A percentile compares a stretch with the other conserved stretches of the same genome.
Evolutionary conservation across 2,113 vertebrate species (phyloP).

Genomic region (Percopsis transmontana): DNA sequence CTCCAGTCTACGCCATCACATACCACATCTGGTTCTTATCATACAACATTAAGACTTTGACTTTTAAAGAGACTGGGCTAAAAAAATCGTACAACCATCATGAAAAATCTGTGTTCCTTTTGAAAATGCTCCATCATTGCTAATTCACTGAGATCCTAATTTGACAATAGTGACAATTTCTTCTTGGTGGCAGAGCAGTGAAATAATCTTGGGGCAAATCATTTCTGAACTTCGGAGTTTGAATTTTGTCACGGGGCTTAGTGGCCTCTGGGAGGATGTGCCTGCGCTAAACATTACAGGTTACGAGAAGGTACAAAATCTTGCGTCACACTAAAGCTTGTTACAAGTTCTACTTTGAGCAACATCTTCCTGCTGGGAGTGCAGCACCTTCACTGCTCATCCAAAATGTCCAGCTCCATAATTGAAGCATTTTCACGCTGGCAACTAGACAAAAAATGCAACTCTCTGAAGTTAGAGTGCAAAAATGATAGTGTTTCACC

Average conservation of each 20-base stretch:
- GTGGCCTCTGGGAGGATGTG: slow-evolving; percentile 8
- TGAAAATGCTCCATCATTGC: slow-evolving; percentile 12
- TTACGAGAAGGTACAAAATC: slow-evolving; percentile 42
- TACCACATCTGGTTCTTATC: slow-evolving; percentile 77
- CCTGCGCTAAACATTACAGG: slow-evolving; percentile 20
- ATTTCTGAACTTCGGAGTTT: slow-evolving; percentile 11
- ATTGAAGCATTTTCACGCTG: slow-evolving; percentile 10
- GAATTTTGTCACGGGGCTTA: background rate
- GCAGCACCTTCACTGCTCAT: slow-evolving; percentile 31
- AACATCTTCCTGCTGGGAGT: slow-evolving; percentile 40
- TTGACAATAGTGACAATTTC: slow-evolving; percentile 12
- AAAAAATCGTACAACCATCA: slow-evolving; percentile 47
- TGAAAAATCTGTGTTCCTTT: slow-evolving; percentile 24
- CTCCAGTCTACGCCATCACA: slow-evolving; percentile 47
- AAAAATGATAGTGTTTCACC: slow-evolving; percentile 1
- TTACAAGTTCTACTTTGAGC: slow-evolving; percentile 30
- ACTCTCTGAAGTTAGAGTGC: slow-evolving; percentile 28
- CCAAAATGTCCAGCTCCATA: slow-evolving; percentile 30
- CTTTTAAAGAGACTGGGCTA: slow-evolving; percentile 54
- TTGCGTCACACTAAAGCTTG: slow-evolving; percentile 29
- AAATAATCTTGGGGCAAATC: background rate
- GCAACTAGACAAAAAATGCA: slow-evolving; percentile 12
- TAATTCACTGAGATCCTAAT: slow-evolving; percentile 28
- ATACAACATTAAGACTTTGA: slow-evolving; percentile 55
- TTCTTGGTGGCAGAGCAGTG: slow-evolving; percentile 8